Evolutionary conservation across 1,140 invertebrate species (phyloP).

Genomic region (Antheraea pernyi): DNA sequence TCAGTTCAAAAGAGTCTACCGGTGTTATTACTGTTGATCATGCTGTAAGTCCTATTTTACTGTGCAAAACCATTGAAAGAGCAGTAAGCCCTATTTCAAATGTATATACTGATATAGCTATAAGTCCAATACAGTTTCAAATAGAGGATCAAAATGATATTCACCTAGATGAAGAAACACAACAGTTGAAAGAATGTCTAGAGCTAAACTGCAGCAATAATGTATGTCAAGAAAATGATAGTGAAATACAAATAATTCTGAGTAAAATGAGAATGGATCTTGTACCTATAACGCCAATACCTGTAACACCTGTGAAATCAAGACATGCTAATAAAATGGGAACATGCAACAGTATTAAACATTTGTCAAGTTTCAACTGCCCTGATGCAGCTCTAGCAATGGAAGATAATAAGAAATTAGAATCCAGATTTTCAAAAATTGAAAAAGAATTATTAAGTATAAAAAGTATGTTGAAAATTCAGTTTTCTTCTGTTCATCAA

Average conservation of each 20-base stretch:
- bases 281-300: slow-evolving; percentile 51
- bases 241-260: slow-evolving; percentile 61
- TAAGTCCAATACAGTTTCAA: slow-evolving; percentile 6
- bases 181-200: slow-evolving; percentile 32
- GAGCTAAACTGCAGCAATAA: slow-evolving; percentile 48
- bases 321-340: background rate
- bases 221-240: slow-evolving; percentile 38
- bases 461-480: slow-evolving; percentile 35
- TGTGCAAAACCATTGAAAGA: background rate
- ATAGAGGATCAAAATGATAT: background rate
- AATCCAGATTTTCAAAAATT: slow-evolving; percentile 31
- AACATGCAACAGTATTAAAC: background rate
- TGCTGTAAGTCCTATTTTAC: slow-evolving; percentile 3
- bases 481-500: background rate
- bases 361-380: slow-evolving; percentile 18
- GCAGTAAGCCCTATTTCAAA: background rate
- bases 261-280: slow-evolving; percentile 47
- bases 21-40: background rate
- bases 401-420: slow-evolving; percentile 40
- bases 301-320: slow-evolving; percentile 41
- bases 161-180: background rate
- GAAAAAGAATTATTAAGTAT: slow-evolving; percentile 40
- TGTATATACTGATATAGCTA: background rate
- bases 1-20: background rate
- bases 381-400: slow-evolving; percentile 31